A percentile compares a stretch with the other conserved stretches of the same genome.
Conservation (phyloP, 2,888 invertebrate genomes). For the Mechanitis mazaeus region DNA sequence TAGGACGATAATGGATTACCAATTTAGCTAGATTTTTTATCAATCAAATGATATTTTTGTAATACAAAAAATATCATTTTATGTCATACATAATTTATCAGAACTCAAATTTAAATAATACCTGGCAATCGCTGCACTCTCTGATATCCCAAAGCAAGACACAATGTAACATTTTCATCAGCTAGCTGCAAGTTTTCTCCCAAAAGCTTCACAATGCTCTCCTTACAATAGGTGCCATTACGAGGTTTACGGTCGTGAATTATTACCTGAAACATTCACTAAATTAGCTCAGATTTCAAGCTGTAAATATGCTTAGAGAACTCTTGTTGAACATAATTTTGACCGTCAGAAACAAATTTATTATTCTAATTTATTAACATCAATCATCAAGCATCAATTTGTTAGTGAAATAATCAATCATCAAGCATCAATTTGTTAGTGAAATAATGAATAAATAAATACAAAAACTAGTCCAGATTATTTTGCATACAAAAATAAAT, state of each 20-base stretch:
- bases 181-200: slow-evolving; percentile 69
- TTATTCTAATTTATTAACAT: too few species aligned
- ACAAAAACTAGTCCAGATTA: too few species aligned
- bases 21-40: too few species aligned
- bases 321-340: background rate
- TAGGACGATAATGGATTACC: background rate
- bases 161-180: slow-evolving; percentile 69
- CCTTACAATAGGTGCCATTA: slow-evolving; percentile 70
- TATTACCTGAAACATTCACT: slow-evolving; percentile 53
- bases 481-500: too few species aligned
- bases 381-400: too few species aligned
- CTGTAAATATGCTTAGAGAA: slow-evolving; percentile 3
- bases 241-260: slow-evolving; percentile 71
- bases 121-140: slow-evolving; percentile 69
- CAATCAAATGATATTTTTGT: too few species aligned
- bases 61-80: too few species aligned
- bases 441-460: too few species aligned
- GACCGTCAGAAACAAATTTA: too few species aligned
- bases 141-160: slow-evolving; percentile 69
- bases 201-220: slow-evolving; percentile 67
- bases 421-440: too few species aligned
- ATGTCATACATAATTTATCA: background rate
- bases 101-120: slow-evolving; percentile 26
- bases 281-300: slow-evolving; percentile 12
- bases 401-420: too few species aligned